Percentiles rank a stretch among this genome's conserved stretches.
These are phyloP conservation scores for Podiceps cristatus DNA, from an alignment of 2,113 vertebrate species.

Conservation along the genomic window DNA sequence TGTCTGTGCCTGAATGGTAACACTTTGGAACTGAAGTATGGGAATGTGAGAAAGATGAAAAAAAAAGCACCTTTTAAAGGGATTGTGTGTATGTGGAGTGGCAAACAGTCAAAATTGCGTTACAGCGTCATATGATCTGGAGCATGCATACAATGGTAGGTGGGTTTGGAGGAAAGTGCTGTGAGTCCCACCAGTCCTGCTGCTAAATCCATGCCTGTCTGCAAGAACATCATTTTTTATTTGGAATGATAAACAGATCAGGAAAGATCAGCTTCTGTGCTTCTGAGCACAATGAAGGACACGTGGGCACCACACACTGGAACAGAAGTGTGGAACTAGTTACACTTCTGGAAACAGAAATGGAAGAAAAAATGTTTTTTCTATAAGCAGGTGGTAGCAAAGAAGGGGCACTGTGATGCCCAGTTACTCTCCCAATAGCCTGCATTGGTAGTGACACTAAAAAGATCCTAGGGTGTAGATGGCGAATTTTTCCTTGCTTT, in stretches of 20 bases:
- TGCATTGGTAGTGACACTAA: background rate
- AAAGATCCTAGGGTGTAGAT: background rate
- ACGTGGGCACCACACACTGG: fast-evolving
- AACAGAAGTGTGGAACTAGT: background rate
- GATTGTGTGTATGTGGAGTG: background rate
- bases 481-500: background rate
- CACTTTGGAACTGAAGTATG: background rate
- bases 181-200: background rate
- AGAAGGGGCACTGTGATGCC: background rate
- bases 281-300: background rate
- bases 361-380: background rate
- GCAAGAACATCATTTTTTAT: background rate
- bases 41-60: background rate
- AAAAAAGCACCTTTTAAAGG: background rate
- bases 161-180: background rate
- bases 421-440: background rate
- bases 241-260: background rate
- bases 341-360: background rate
- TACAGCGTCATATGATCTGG: background rate
- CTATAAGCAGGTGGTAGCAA: background rate
- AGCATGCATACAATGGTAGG: background rate
- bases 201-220: background rate
- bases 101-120: background rate
- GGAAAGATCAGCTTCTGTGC: background rate
- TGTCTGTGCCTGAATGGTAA: background rate